Conservation (phyloP, 2,113 vertebrate genomes). For the Morone chrysops region DNA sequence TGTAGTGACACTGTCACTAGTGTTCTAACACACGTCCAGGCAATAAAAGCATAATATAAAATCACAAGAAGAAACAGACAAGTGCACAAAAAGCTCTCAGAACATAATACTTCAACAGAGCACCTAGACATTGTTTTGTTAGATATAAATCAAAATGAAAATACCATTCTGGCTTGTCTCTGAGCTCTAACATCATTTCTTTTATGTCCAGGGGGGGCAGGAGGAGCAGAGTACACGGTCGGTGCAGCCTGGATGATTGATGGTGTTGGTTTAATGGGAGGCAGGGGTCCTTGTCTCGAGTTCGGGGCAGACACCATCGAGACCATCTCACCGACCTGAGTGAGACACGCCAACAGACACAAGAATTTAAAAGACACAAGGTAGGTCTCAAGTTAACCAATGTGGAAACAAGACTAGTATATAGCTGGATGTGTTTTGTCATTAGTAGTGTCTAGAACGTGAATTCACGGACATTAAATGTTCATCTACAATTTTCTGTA, state of each 20-base stretch:
- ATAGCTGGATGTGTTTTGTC: no score
- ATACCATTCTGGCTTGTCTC: constrained; percentile 85
- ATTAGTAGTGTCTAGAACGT: no score
- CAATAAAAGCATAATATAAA: neutral
- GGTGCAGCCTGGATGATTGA: constrained; percentile 88
- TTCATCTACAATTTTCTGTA: no score
- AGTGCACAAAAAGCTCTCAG: neutral
- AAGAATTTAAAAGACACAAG: neutral
- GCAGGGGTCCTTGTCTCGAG: constrained; percentile 67
- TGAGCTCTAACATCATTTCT: constrained; percentile 79
- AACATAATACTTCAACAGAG: neutral
- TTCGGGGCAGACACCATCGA: constrained; percentile 66
- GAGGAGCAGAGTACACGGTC: constrained; percentile 86
- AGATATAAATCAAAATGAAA: neutral
- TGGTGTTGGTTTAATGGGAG: constrained; percentile 79
- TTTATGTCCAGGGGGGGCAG: constrained; percentile 65
- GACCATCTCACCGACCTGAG: constrained; percentile 80
- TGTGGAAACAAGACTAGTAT: neutral
- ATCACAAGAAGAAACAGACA: neutral
- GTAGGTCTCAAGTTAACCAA: neutral
- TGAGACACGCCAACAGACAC: neutral
- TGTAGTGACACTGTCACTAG: neutral
- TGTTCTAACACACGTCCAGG: neutral
- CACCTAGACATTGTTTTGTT: neutral
- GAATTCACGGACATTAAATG: no score